Conservation (phyloP, 2,797 vertebrate genomes). For the Sphaeramia orbicularis region DNA sequence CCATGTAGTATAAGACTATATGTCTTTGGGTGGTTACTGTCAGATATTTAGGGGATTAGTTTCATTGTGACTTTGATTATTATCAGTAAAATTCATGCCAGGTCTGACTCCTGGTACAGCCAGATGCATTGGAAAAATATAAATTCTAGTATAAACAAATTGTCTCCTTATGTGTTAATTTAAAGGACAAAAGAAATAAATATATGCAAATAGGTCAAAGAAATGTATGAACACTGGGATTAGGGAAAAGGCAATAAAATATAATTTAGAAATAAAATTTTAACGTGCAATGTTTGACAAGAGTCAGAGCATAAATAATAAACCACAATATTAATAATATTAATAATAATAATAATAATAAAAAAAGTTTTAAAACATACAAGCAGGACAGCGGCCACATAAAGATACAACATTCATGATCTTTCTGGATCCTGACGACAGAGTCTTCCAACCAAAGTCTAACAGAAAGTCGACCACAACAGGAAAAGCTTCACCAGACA, state of each 20-base stretch:
- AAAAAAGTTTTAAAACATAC: conserved; percentile 62
- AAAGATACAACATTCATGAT: conserved; percentile 73
- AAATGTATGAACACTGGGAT: conserved; percentile 58
- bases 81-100: conserved; percentile 46
- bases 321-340: conserved; percentile 54
- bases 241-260: conserved; percentile 58
- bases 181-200: conserved; percentile 67
- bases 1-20: neutral
- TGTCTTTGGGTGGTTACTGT: neutral
- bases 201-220: conserved; percentile 40
- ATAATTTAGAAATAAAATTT: conserved; percentile 65
- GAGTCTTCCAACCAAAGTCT: conserved; percentile 47
- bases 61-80: conserved; percentile 58
- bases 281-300: conserved; percentile 75
- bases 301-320: conserved; percentile 79
- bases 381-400: conserved; percentile 66
- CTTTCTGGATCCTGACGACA: conserved; percentile 73
- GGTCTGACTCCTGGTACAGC: conserved; percentile 40
- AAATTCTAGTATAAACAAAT: conserved; percentile 37
- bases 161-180: conserved; percentile 41
- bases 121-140: conserved; percentile 50
- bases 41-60: neutral
- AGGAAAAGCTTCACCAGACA: conserved; percentile 59
- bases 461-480: conserved; percentile 44
- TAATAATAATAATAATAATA: conserved; percentile 3